These are phyloP conservation scores for Idaea dimidiata DNA, from an alignment of 2,888 invertebrate species.

Conservation along the genomic window DNA sequence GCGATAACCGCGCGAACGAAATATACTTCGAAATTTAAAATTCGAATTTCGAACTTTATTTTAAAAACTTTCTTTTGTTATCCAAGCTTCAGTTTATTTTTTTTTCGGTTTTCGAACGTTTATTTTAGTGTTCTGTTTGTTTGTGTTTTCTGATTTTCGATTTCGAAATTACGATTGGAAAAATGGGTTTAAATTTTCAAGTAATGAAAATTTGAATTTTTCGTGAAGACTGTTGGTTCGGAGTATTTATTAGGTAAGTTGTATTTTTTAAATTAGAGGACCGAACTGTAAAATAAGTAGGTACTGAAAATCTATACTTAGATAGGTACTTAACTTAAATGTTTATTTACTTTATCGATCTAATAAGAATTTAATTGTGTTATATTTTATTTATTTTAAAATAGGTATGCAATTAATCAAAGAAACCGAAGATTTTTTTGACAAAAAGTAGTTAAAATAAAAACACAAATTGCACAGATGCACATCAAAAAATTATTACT, in stretches of 20 bases:
- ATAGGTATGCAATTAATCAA: no score
- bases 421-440: no score
- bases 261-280: neutral
- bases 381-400: no score
- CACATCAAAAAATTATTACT: no score
- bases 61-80: constrained; percentile 6
- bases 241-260: neutral
- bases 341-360: no score
- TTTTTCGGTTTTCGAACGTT: constrained; percentile 15
- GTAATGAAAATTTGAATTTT: neutral
- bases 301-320: no score
- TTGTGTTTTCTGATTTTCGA: constrained; percentile 21
- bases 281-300: no score
- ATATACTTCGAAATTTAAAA: constrained; percentile 23
- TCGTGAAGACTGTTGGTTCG: neutral
- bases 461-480: no score
- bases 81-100: constrained; percentile 6
- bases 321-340: no score
- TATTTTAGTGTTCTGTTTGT: constrained; percentile 26
- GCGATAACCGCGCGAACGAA: constrained; percentile 23
- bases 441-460: no score
- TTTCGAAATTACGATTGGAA: constrained; percentile 13
- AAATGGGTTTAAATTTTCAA: constrained; percentile 21
- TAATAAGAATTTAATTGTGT: no score
- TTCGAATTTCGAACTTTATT: constrained; percentile 16